A percentile compares a stretch with the other conserved stretches of the same genome.
Evolutionary conservation across 2,113 vertebrate genomes (phyloP).

Genomic region (Embiotoca jacksoni): DNA sequence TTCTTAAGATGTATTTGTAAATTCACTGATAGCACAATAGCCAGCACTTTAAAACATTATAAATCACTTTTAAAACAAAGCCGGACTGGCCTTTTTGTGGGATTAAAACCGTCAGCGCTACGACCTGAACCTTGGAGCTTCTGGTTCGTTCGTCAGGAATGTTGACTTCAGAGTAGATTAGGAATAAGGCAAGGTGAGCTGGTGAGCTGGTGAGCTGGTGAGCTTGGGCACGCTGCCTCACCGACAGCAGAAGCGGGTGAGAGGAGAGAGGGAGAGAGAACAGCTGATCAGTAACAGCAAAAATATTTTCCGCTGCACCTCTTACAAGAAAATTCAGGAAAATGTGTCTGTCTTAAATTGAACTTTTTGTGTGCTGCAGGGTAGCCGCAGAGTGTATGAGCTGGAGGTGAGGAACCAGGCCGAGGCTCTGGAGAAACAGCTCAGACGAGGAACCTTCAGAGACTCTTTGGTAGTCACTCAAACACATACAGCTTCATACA

Average conservation of each 20-base stretch:
- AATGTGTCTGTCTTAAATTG: not conserved
- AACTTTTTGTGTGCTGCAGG: constrained; percentile 77
- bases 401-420: constrained; percentile 92
- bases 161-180: not conserved
- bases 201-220: not conserved
- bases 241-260: not conserved
- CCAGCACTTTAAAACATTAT: too few relatives aligned
- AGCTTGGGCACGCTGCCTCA: not conserved
- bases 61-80: too few relatives aligned
- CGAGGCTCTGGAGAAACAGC: constrained; percentile 87
- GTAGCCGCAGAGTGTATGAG: constrained; percentile 94
- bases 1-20: too few relatives aligned
- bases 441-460: constrained; percentile 87
- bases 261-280: too few relatives aligned
- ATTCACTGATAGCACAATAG: too few relatives aligned
- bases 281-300: not conserved
- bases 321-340: not conserved
- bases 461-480: constrained; percentile 83
- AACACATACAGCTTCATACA: not conserved
- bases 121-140: too few relatives aligned
- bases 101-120: too few relatives aligned
- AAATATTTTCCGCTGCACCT: not conserved
- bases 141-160: not conserved
- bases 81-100: too few relatives aligned
- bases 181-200: not conserved